phyloP scores from a whole-genome alignment of 2,797 vertebrate genomes.

The Choloepus didactylus region DNA sequence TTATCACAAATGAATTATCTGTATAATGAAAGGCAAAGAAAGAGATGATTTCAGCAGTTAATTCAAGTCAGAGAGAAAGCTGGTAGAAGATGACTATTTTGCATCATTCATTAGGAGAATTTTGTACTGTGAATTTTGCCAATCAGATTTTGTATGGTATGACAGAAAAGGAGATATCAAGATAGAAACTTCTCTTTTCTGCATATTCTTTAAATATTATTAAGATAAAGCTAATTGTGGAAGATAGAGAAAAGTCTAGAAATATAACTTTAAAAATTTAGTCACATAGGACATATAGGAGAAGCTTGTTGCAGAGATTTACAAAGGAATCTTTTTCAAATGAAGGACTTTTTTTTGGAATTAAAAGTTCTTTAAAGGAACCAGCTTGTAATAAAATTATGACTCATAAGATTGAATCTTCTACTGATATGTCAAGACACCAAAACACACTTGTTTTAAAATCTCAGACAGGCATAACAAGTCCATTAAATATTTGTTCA shows the following conservation, averaged over 20 bases:
- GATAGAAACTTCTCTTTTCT: constrained; percentile 7
- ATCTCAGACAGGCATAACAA: not conserved
- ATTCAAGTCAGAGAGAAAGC: not conserved
- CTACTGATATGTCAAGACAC: not conserved
- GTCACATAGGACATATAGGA: not conserved
- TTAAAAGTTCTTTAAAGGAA: not conserved
- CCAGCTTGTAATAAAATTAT: constrained; percentile 18
- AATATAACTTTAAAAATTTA: constrained; percentile 35
- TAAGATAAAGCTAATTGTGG: not conserved
- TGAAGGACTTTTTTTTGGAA: not conserved
- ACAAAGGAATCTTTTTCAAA: not conserved
- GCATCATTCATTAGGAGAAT: not conserved
- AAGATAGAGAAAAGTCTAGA: not conserved
- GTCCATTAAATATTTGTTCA: constrained; percentile 12
- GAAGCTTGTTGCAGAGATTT: not conserved
- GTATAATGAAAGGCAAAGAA: not conserved
- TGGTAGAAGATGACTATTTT: not conserved
- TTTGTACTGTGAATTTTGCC: not conserved
- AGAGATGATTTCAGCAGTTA: not conserved
- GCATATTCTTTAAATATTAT: not conserved
- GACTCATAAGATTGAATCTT: constrained; percentile 52
- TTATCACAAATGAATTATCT: not conserved
- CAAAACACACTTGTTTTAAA: constrained; percentile 16
- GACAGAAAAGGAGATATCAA: not conserved
- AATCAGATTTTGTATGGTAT: not conserved